Evolutionary conservation across 2,113 vertebrate genomes (phyloP).

Genomic region (Okapia johnstoni): DNA sequence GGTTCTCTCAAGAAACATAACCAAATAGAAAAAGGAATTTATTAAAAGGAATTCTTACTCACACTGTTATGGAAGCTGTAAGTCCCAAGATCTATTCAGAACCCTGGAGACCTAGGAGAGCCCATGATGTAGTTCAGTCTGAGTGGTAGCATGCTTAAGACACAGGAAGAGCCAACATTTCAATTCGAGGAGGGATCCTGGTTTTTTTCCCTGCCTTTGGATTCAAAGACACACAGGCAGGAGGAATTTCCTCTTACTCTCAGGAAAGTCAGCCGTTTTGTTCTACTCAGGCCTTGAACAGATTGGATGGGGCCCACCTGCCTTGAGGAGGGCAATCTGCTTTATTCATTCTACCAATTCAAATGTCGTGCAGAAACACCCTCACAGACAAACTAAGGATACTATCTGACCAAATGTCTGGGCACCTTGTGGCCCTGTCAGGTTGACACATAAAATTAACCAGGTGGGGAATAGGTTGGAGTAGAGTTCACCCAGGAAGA

Average conservation of each 20-base stretch:
- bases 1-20: neutral
- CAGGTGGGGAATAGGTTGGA: neutral
- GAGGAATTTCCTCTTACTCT: neutral
- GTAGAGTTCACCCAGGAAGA: neutral
- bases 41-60: neutral
- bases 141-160: neutral
- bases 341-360: neutral
- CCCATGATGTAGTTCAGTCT: neutral
- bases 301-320: neutral
- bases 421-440: neutral
- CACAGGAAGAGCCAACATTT: neutral
- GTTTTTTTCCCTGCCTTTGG: neutral
- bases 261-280: neutral
- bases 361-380: neutral
- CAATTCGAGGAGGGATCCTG: neutral
- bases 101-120: neutral
- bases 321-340: neutral
- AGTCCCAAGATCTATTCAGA: neutral
- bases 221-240: neutral
- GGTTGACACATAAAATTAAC: neutral
- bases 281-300: neutral
- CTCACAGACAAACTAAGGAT: neutral
- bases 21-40: neutral
- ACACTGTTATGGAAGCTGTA: neutral
- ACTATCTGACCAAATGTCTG: neutral